A percentile compares a stretch with the other conserved stretches of the same genome.
Evolutionary conservation across 2,113 vertebrate species (phyloP).

Genomic region (Hypanus sabinus): DNA sequence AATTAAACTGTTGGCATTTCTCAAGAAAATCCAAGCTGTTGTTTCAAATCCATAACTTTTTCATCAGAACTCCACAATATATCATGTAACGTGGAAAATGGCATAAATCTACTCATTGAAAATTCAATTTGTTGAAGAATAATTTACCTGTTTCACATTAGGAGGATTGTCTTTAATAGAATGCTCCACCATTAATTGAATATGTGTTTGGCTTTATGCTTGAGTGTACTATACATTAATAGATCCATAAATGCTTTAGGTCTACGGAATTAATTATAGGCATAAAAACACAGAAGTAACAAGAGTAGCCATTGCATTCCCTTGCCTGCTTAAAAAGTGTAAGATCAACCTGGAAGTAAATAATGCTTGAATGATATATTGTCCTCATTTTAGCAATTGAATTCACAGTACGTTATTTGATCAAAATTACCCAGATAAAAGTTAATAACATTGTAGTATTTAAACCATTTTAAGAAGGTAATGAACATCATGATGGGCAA

Average conservation of each 20-base stretch:
- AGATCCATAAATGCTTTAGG: not conserved
- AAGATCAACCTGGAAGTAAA: not conserved
- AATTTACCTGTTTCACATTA: not conserved
- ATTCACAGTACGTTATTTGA: not conserved
- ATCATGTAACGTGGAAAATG: not conserved
- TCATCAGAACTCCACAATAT: no score
- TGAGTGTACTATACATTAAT: not conserved
- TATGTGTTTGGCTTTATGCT: not conserved
- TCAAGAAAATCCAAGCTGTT: no score
- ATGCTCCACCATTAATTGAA: slow-evolving; percentile 14
- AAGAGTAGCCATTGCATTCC: not conserved
- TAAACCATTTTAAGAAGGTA: not conserved
- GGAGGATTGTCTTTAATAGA: not conserved
- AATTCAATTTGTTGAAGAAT: not conserved
- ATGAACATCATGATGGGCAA: not conserved
- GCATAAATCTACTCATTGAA: not conserved
- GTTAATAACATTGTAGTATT: not conserved
- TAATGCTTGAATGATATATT: not conserved
- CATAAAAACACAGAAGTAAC: not conserved
- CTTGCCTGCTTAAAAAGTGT: not conserved
- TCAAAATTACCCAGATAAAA: not conserved
- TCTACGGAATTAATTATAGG: not conserved
- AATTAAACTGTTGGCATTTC: no score
- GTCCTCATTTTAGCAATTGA: not conserved
- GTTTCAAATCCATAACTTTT: no score